Evolutionary conservation across 1,140 invertebrate species (phyloP).

Genomic region (Drosophila fuyamai): DNA sequence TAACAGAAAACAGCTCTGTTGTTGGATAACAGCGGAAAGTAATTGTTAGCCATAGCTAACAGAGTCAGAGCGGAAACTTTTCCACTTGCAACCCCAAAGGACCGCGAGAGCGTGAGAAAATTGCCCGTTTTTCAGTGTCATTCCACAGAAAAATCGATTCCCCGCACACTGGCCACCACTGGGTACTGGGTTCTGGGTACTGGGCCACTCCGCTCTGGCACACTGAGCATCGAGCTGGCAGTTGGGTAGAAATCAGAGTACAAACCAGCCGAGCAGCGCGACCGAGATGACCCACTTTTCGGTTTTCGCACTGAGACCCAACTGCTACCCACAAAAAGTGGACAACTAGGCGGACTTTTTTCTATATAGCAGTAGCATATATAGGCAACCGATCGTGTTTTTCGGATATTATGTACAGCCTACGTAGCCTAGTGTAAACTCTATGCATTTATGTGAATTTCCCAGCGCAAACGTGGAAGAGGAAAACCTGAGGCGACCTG

Average conservation of each 20-base stretch:
- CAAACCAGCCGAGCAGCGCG: slow-evolving; percentile 79
- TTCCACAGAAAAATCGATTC: slow-evolving; percentile 79
- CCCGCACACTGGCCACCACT: slow-evolving; percentile 46
- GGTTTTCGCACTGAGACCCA: slow-evolving; percentile 81
- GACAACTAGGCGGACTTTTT: slow-evolving; percentile 61
- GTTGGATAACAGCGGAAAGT: slow-evolving; percentile 12
- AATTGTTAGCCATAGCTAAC: slow-evolving; percentile 10
- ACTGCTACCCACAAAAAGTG: slow-evolving; percentile 69
- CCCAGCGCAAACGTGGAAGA: slow-evolving; percentile 69
- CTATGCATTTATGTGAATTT: slow-evolving; percentile 82
- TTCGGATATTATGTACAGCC: slow-evolving; percentile 75
- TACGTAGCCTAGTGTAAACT: slow-evolving; percentile 74
- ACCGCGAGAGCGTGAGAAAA: slow-evolving; percentile 50
- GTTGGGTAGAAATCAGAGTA: slow-evolving; percentile 78
- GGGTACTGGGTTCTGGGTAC: slow-evolving; percentile 15
- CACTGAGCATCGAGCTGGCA: slow-evolving; percentile 42
- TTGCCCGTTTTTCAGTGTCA: slow-evolving; percentile 77
- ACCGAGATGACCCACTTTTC: slow-evolving; percentile 84
- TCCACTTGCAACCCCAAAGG: slow-evolving; percentile 68
- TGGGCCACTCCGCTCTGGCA: slow-evolving; percentile 64
- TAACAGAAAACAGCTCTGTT: slow-evolving; percentile 12
- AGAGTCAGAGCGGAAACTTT: slow-evolving; percentile 5
- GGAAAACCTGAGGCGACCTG: slow-evolving; percentile 66
- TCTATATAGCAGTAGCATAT: slow-evolving; percentile 53
- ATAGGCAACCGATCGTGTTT: slow-evolving; percentile 30